phyloP scores from a whole-genome alignment of 1,140 invertebrate genomes.

The Zaprionus capensis region DNA sequence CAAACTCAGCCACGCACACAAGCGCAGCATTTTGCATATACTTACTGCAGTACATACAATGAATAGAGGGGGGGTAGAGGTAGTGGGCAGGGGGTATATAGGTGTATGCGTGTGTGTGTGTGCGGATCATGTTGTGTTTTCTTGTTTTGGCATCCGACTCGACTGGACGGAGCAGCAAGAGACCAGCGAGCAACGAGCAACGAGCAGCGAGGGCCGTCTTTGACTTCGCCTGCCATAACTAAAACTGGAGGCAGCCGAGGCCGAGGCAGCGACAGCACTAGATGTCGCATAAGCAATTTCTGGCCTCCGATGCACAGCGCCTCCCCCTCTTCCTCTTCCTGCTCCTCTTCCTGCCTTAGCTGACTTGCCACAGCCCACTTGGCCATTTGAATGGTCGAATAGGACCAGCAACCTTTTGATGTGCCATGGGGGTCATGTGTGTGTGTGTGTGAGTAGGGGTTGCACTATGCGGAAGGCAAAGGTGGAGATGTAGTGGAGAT shows the following conservation, averaged over 20 bases:
- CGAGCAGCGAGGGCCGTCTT: constrained; percentile 50
- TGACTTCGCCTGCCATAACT: constrained; percentile 67
- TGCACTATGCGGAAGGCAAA: constrained; percentile 3
- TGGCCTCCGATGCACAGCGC: constrained; percentile 41
- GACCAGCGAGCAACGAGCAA: constrained; percentile 33
- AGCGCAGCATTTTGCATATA: constrained; percentile 5
- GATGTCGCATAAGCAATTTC: constrained; percentile 83
- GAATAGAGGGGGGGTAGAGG: background rate
- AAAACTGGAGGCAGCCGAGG: constrained; percentile 66
- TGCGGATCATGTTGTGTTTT: constrained; percentile 33
- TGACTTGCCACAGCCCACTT: constrained; percentile 58
- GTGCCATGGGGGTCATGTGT: constrained; percentile 48
- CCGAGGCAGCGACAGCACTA: constrained; percentile 62
- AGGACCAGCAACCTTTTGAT: constrained; percentile 67
- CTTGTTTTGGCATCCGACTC: constrained; percentile 43
- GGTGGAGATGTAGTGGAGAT: background rate
- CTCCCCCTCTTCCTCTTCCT: constrained; percentile 21
- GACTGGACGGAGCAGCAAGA: constrained; percentile 36
- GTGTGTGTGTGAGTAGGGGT: constrained; percentile 16
- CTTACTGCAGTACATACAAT: constrained; percentile 20
- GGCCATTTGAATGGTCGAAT: constrained; percentile 50
- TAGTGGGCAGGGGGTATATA: constrained; percentile 25
- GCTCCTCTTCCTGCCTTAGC: constrained; percentile 7
- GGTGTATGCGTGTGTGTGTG: constrained; percentile 28
- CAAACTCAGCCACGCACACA: constrained; percentile 5